Evolutionary conservation across 2,888 invertebrate species (phyloP).

Genomic region (Eumacrocentrus americanus): DNA sequence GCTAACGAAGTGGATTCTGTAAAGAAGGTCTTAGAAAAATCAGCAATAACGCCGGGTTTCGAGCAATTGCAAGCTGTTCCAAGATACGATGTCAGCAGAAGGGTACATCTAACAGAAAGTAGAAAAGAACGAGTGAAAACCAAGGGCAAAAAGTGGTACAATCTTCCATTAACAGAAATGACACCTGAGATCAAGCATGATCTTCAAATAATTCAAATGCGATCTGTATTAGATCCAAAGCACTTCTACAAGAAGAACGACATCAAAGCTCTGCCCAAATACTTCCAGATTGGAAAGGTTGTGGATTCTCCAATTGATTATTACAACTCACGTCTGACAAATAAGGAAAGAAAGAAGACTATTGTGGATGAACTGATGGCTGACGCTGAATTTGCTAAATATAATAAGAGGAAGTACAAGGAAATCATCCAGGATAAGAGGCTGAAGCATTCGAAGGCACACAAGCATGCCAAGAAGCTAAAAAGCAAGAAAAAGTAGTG

Average conservation of each 20-base stretch:
- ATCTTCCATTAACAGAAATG: slow-evolving; percentile 86
- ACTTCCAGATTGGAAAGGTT: slow-evolving; percentile 84
- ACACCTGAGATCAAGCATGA: slow-evolving; percentile 89
- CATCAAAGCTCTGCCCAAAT: slow-evolving; percentile 85
- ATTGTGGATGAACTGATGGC: slow-evolving; percentile 92
- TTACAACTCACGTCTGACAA: slow-evolving; percentile 81
- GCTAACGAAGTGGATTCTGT: slow-evolving; percentile 41
- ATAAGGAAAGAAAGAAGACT: slow-evolving; percentile 85
- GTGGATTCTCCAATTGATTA: slow-evolving; percentile 88
- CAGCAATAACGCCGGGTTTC: slow-evolving; percentile 69
- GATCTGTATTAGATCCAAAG: slow-evolving; percentile 89
- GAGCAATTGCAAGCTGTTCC: slow-evolving; percentile 70
- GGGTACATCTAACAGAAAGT: slow-evolving; percentile 65
- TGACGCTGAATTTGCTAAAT: slow-evolving; percentile 83
- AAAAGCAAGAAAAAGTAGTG: too few species aligned
- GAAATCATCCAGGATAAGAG: slow-evolving; percentile 66
- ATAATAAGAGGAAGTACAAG: slow-evolving; percentile 80
- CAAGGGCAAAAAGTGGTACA: slow-evolving; percentile 88
- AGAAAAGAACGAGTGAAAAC: slow-evolving; percentile 78
- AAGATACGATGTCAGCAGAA: slow-evolving; percentile 66
- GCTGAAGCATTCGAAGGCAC: too few species aligned
- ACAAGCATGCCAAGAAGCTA: too few species aligned
- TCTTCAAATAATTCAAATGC: slow-evolving; percentile 88
- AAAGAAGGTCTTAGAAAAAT: slow-evolving; percentile 69
- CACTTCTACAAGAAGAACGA: slow-evolving; percentile 95